phyloP scores from a whole-genome alignment of 1,140 invertebrate genomes.

The Diprion similis region DNA sequence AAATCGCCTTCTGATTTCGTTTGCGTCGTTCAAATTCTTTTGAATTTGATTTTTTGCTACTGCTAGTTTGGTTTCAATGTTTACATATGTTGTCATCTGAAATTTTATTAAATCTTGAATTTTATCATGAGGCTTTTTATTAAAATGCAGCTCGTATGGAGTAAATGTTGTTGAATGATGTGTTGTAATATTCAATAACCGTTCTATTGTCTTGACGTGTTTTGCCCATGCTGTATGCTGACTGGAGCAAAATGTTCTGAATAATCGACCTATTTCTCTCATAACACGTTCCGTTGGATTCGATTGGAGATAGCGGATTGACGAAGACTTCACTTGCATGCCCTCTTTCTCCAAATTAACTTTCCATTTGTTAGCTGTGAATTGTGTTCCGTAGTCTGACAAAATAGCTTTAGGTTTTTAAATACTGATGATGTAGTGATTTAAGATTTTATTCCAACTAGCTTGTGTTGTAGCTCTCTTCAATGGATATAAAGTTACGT shows the following conservation, averaged over 20 bases:
- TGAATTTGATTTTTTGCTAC: background rate
- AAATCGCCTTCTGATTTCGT: background rate
- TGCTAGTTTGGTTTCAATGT: background rate
- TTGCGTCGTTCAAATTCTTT: background rate
- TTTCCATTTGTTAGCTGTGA: constrained; percentile 17
- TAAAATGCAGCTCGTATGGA: constrained; percentile 32
- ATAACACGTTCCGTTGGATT: constrained; percentile 27
- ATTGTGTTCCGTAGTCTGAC: constrained; percentile 25
- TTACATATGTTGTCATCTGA: background rate
- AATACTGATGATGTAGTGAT: constrained; percentile 19
- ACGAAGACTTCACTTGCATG: constrained; percentile 20
- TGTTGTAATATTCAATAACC: constrained; percentile 21
- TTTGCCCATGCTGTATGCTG: constrained; percentile 21
- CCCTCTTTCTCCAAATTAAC: constrained; percentile 15
- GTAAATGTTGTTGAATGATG: constrained; percentile 26
- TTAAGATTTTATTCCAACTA: constrained; percentile 18
- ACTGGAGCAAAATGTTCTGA: constrained; percentile 22
- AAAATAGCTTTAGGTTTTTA: constrained; percentile 24
- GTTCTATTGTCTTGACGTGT: constrained; percentile 19
- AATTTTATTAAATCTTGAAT: background rate
- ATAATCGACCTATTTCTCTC: constrained; percentile 19
- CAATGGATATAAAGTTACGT: constrained; percentile 40
- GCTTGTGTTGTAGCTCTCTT: constrained; percentile 37
- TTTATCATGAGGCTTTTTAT: background rate
- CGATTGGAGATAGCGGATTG: constrained; percentile 24